Base-by-base conservation (phyloP, 2,797 vertebrate species). In the Chaunax sp. region DNA sequence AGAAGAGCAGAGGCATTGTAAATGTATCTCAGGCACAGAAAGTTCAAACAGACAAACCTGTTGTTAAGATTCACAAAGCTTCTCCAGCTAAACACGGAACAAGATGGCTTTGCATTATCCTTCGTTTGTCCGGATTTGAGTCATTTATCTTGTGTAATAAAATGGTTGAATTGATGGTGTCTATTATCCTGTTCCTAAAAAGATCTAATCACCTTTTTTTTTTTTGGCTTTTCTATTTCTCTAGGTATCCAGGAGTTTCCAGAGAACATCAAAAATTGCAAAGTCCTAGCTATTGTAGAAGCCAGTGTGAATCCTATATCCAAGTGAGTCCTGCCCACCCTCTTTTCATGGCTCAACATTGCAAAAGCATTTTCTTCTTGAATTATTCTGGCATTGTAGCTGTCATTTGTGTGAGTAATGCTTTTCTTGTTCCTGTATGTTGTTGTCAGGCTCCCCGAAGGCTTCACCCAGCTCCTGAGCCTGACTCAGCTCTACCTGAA, bases 201-300 rank as follows among this genome's bases (percentile, higher is more conserved):
- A n/a, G 5, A 14, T 52, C 3, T 56, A 11, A 68, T 43, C 16
- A 0, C 1, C 2, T 45, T 13, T 46, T 25, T 25, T 44, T 10
- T 40, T 16, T 15, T 40, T 35, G 2, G n/a, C 28, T 19, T 33
- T 18, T 12, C 14, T 55, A 0, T 67, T 41, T 51, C 50, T 84
- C 7, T 78, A 99, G 98, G 96, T 90, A 99, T 99, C 92, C 97
- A 99, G 86, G 98, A 99, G 90, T 99, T 99, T 94, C 98, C 98
- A 87, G 98, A 99, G 93, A 99, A 98, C 82, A 99, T 99, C 72
- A 99, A 99, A 90, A 98, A 98, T 67, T 99, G 98, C 92, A 99
- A 98, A 93, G 94, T 96, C 82, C 92, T 99, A 82, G 90, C 96
- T 74, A 69, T 98, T 70, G 95, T 99, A 56, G 98, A 99, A 86